Conservation (phyloP, 2,888 invertebrate species). For the Glyphotaelius pellucidus region DNA sequence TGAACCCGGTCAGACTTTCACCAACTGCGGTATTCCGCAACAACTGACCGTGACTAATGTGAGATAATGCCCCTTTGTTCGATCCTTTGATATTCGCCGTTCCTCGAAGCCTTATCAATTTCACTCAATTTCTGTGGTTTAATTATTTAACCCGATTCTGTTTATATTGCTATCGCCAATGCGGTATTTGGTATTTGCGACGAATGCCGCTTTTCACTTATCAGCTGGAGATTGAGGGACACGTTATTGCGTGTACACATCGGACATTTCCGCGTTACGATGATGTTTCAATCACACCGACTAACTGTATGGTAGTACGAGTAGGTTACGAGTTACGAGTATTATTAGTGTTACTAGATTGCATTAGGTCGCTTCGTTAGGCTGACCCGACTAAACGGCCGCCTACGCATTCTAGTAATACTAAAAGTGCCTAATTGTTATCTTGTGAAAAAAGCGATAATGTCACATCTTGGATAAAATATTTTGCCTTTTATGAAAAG, state of each 20-base stretch:
- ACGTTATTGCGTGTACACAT: not conserved
- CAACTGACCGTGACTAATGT: constrained; percentile 27
- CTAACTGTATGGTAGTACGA: not conserved
- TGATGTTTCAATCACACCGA: constrained; percentile 1
- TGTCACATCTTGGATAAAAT: not conserved
- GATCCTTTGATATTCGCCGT: constrained; percentile 29
- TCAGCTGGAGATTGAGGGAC: not conserved
- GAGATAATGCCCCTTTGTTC: not conserved
- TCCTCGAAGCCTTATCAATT: not conserved
- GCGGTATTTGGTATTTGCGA: constrained; percentile 31
- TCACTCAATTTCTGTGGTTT: constrained; percentile 18
- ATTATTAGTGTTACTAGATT: not conserved
- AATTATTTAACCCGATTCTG: not conserved
- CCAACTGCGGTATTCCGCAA: constrained; percentile 4
- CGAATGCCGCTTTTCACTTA: constrained; percentile 14
- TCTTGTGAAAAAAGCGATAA: not conserved
- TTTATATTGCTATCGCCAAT: constrained; percentile 5
- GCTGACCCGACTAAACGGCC: not conserved
- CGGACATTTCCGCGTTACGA: not conserved
- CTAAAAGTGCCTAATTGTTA: not conserved
- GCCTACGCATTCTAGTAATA: not conserved
- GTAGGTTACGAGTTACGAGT: not conserved
- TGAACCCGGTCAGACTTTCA: constrained; percentile 13
- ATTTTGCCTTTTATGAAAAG: not conserved
- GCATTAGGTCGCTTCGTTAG: not conserved